A percentile compares a stretch with the other conserved stretches of the same genome.
Conservation (phyloP, 2,113 vertebrate species). For the Lipotes vexillifer region DNA sequence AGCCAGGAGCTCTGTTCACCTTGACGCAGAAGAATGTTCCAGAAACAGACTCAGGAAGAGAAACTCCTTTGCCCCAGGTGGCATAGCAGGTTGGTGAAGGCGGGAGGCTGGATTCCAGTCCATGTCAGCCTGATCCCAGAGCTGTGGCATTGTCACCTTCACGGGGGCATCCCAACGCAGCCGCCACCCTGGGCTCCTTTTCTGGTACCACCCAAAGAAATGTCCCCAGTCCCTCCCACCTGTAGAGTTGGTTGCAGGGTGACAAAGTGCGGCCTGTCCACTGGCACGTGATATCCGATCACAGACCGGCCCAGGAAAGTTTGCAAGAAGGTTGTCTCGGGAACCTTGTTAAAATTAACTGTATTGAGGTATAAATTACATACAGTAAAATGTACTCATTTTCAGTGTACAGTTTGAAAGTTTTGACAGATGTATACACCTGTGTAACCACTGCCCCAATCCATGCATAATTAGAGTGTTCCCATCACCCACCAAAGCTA, state of each 20-base stretch:
- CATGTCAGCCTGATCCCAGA: neutral
- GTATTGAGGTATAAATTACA: neutral
- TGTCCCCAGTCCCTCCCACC: neutral
- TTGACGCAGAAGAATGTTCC: neutral
- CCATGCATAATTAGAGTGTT: neutral
- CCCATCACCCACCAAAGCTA: neutral
- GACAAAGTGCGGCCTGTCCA: neutral
- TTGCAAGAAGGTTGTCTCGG: neutral
- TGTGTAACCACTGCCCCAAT: neutral
- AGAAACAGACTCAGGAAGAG: neutral
- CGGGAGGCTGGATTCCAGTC: neutral
- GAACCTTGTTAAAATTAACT: neutral
- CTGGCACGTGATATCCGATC: neutral
- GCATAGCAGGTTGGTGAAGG: neutral
- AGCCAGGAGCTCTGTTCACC: neutral
- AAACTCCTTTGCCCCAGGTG: neutral
- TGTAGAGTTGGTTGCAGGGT: neutral
- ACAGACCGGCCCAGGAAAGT: neutral
- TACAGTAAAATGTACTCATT: neutral
- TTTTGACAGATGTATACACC: neutral
- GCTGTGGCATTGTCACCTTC: fast-evolving
- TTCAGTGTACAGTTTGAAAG: neutral
- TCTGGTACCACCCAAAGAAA: too few relatives aligned
- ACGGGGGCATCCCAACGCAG: fast-evolving
- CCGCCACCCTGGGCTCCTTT: neutral